These are phyloP conservation scores for Ophion ventricosus DNA, from an alignment of 2,888 invertebrate species.

Conservation along the genomic window DNA sequence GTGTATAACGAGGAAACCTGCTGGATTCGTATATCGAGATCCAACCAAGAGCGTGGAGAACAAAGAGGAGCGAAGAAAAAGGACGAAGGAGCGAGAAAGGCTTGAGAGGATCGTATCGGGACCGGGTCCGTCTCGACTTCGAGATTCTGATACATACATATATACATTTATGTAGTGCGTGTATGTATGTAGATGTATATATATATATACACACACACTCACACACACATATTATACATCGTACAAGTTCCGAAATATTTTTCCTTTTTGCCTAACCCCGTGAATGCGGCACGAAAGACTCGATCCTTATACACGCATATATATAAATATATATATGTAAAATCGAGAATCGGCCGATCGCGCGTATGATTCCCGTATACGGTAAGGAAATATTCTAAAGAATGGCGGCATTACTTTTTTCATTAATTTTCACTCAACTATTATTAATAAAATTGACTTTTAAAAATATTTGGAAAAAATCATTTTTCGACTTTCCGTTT, in stretches of 20 bases:
- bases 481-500: too few relatives aligned
- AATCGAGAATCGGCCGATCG: too few relatives aligned
- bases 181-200: too few relatives aligned
- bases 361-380: too few relatives aligned
- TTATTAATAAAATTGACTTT: too few relatives aligned
- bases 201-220: not conserved
- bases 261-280: conserved; percentile 12
- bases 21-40: not conserved
- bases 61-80: conserved; percentile 25
- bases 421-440: too few relatives aligned
- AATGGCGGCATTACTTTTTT: too few relatives aligned
- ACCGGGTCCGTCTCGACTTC: not conserved
- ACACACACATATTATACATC: not conserved
- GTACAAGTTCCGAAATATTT: conserved; percentile 18
- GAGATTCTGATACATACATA: conserved; percentile 34
- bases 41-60: not conserved
- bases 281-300: conserved; percentile 9
- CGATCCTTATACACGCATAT: not conserved
- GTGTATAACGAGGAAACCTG: not conserved
- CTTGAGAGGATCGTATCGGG: conserved; percentile 75
- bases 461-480: too few relatives aligned
- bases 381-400: too few relatives aligned
- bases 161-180: too few relatives aligned
- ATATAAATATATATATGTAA: too few relatives aligned
- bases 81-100: conserved; percentile 48